These are phyloP conservation scores for Zaprionus nigranus DNA, from an alignment of 1,140 invertebrate genomes.

Conservation along the genomic window DNA sequence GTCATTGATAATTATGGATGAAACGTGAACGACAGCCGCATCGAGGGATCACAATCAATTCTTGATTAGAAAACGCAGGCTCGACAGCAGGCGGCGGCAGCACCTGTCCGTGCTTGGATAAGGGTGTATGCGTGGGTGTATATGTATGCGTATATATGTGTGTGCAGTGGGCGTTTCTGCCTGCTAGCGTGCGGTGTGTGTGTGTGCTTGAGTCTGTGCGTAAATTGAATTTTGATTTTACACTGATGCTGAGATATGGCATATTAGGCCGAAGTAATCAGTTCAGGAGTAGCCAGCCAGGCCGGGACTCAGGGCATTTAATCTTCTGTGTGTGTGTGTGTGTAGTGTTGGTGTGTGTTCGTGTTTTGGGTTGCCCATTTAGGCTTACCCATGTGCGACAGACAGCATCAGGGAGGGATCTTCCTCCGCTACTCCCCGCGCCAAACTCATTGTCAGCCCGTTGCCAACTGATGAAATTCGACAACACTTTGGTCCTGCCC, in stretches of 20 bases:
- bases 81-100: slow-evolving; percentile 28
- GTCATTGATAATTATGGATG: slow-evolving; percentile 82
- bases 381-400: slow-evolving; percentile 71
- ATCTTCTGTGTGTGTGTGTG: slow-evolving; percentile 76
- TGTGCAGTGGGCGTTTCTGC: slow-evolving; percentile 44
- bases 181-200: background rate
- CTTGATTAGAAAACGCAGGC: slow-evolving; percentile 79
- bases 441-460: slow-evolving; percentile 38
- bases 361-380: slow-evolving; percentile 79
- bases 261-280: slow-evolving; percentile 82
- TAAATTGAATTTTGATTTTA: slow-evolving; percentile 83
- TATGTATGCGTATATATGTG: slow-evolving; percentile 34
- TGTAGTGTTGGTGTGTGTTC: slow-evolving; percentile 67
- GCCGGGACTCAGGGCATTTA: slow-evolving; percentile 63
- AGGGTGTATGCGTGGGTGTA: slow-evolving; percentile 37
- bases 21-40: slow-evolving; percentile 82
- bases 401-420: background rate
- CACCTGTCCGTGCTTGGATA: slow-evolving; percentile 30
- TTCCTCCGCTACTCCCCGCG: too few species aligned
- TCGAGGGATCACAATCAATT: slow-evolving; percentile 83
- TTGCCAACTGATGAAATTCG: slow-evolving; percentile 41
- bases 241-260: slow-evolving; percentile 82
- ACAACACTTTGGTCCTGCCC: slow-evolving; percentile 34
- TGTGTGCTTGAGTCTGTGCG: slow-evolving; percentile 64
- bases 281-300: slow-evolving; percentile 18